phyloP scores from a whole-genome alignment of 2,888 invertebrate genomes.

The Andrena praecox region DNA sequence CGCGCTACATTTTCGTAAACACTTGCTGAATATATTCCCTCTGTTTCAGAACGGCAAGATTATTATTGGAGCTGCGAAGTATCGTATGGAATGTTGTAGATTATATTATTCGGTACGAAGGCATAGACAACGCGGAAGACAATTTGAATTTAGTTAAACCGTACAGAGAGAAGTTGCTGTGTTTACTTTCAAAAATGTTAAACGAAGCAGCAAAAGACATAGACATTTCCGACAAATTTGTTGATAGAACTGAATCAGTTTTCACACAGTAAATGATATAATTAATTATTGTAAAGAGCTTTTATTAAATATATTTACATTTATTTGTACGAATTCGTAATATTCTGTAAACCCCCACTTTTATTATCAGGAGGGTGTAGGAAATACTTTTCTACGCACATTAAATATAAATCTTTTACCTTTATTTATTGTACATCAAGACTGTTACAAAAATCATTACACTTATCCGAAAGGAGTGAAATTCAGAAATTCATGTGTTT shows the following conservation, averaged over 20 bases:
- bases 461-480: neutral
- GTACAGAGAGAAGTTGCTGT: slow-evolving; percentile 74
- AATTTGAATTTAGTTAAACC: slow-evolving; percentile 53
- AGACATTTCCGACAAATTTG: slow-evolving; percentile 29
- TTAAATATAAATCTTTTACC: slow-evolving; percentile 2
- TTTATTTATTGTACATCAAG: neutral
- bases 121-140: neutral
- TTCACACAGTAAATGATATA: neutral
- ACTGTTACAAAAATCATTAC: neutral
- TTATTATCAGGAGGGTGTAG: neutral
- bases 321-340: neutral
- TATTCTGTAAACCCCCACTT: neutral
- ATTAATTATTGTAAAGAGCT: neutral
- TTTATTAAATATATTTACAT: neutral
- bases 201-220: slow-evolving; percentile 57
- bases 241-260: neutral
- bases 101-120: slow-evolving; percentile 86
- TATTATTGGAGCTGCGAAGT: slow-evolving; percentile 84
- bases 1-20: neutral
- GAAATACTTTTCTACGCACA: neutral
- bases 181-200: slow-evolving; percentile 71
- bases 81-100: slow-evolving; percentile 86
- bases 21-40: neutral
- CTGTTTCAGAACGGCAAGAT: slow-evolving; percentile 85
- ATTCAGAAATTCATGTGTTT: neutral